Base-by-base conservation (phyloP, 2,797 vertebrate species). In the Lophotriccus pileatus region DNA sequence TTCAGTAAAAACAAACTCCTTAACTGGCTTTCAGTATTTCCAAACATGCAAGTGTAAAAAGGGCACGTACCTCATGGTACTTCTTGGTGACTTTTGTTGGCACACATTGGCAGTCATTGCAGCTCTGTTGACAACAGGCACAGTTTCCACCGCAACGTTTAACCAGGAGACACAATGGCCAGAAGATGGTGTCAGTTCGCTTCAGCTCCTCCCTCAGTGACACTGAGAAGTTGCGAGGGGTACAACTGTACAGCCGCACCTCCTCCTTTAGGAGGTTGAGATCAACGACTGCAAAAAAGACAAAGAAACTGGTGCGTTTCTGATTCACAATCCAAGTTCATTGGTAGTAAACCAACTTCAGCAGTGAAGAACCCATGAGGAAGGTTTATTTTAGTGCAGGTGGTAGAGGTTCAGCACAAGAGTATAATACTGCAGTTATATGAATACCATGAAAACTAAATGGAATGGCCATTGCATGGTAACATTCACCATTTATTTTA, bases 61-160 rank as follows among this genome's bases (percentile, higher is more conserved):
- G 4, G 27, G 11, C 0, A n/a, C 49, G 0, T 97, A 99, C 99
- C 99, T 99, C 99, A 1, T 99, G 99, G 94, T 99, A 99, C 93
- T 99, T 99, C 98, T 99, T 99, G 56, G 98, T 98, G 94, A 99
- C 98, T 97, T 98, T 98, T 75, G 98, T 97, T 60, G 99, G 98
- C 30, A 98, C 97, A 39, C 99, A 99, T n/a, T 99, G 99, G 95
- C 99, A 99, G 81, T 99, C 98, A 28, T 96, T 98, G 98, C 99
- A 99, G 58, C 97, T 98, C 93, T 99, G 98, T 27, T 98, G 98
- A 94, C 99, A 99, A 87, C 99, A 99, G 95, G 98, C 98, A 34
- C 99, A 99, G 97, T 99, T 99, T 43, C 99, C 99, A 32, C 99
- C 99, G 12, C 99, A 99, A 32, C 99, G 99, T 89, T 99, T 99